phyloP scores from a whole-genome alignment of 2,113 vertebrate genomes.

The Cryptoleucopteryx plumbea region DNA sequence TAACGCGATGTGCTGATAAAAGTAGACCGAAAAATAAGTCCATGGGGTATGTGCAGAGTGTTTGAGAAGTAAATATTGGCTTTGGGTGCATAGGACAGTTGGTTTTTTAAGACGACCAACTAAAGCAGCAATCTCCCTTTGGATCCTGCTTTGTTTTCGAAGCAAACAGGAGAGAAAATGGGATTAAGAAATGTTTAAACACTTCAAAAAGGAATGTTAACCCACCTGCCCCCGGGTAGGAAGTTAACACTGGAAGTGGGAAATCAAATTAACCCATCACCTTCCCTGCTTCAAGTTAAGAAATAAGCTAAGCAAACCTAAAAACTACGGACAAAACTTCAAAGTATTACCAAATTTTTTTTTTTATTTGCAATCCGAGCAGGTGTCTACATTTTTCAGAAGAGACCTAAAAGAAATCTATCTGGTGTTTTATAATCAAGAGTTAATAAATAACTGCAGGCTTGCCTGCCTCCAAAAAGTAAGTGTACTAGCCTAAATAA shows the following conservation, averaged over 20 bases:
- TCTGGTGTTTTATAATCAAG: background rate
- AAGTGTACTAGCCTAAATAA: background rate
- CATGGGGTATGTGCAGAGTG: background rate
- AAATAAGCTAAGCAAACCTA: background rate
- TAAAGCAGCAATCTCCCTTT: background rate
- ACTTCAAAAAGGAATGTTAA: background rate
- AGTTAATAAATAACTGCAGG: background rate
- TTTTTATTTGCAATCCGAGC: background rate
- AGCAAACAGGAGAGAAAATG: background rate
- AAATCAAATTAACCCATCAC: background rate
- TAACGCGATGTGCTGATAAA: fast-evolving
- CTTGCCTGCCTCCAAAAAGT: background rate
- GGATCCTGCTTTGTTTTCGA: background rate
- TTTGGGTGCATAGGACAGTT: background rate
- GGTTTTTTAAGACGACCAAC: background rate
- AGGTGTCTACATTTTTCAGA: background rate
- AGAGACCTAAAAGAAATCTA: background rate
- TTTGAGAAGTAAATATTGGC: background rate
- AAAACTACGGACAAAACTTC: background rate
- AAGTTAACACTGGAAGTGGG: background rate
- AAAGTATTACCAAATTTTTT: background rate
- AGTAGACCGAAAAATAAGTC: background rate
- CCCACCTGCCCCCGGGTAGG: fast-evolving
- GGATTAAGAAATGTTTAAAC: background rate
- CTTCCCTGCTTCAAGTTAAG: background rate